Evolutionary conservation across 2,888 invertebrate species (phyloP), one percentile per base, ranked within the genome.

Genomic region (Phymatocera aterrima): DNA sequence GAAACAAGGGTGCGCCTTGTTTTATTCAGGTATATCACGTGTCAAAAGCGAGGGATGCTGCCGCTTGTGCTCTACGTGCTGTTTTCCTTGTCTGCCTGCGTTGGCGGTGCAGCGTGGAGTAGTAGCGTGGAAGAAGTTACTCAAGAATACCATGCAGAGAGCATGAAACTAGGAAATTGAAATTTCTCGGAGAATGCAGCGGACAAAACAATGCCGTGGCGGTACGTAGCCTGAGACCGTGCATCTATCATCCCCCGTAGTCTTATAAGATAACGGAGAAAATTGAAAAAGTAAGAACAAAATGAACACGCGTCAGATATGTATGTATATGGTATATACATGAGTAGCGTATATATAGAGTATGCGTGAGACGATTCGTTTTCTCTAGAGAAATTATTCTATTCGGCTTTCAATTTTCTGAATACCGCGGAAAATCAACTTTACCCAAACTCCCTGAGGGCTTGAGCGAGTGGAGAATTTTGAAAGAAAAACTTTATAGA

Each of bases 371-470:
- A 68, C 40, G 46, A 68, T 68, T 68, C 46, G 68, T 68, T 68
- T 68, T 40, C 68, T 68, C 68, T 68, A 68, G 68, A 68, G 68
- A 68, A 68, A 68, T 68, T 68, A 68, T 68, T 68, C 40, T 68
- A 68, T 68, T 68, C 68, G 28, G 24, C 15, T 40, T 37, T 46
- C 24, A 43, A 46, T 43, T 54, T 18, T 24, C 24, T 15, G 37
- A 18, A 6, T 34, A 21, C 46, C 37, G 64, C 34, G 34, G 64
- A 64, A n/a, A 64, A 64, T 64, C 64, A 64, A 64, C 18, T 64
- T 64, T 37, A 64, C 37, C 15, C 37, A 28, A 57, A 1, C 24
- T 21, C 57, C 57, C 57, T 15, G 57, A 57, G 57, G 57, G 57
- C 12, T 40, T 40, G 3, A 40, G 3, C 15, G 28, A 57, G 57